Conservation (phyloP, 2,113 vertebrate genomes). For the Lepus europaeus region DNA sequence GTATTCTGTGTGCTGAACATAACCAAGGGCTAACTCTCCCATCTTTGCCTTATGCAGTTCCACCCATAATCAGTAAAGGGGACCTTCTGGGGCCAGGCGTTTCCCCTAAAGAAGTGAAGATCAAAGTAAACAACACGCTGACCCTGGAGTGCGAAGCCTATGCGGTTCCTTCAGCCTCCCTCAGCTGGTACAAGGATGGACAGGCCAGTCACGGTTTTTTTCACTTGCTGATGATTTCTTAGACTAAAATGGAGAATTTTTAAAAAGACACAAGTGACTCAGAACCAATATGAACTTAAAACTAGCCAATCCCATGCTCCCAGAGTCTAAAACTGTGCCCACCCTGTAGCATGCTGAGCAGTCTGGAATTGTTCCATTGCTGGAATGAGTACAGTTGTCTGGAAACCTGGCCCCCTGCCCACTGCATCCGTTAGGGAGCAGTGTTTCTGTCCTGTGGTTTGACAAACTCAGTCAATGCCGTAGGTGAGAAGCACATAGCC, state of each 20-base stretch:
- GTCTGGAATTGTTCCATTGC: neutral
- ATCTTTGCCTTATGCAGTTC: constrained; percentile 89
- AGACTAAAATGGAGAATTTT: neutral
- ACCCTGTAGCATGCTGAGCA: neutral
- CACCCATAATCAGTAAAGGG: constrained; percentile 95
- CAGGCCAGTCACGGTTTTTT: constrained; percentile 90
- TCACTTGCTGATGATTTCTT: constrained; percentile 50
- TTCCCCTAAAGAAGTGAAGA: constrained; percentile 95
- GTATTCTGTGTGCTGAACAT: neutral
- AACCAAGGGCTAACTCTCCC: neutral
- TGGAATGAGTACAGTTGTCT: neutral
- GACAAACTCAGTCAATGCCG: neutral
- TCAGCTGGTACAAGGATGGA: constrained; percentile 98
- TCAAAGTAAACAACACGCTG: constrained; percentile 95
- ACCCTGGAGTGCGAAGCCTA: constrained; percentile 95
- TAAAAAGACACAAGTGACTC: neutral
- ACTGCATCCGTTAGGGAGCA: neutral
- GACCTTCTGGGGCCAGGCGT: constrained; percentile 90
- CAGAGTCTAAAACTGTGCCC: neutral
- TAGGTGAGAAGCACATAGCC: neutral
- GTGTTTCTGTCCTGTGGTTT: constrained; percentile 21
- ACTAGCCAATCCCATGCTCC: neutral
- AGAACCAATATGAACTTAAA: constrained; percentile 34
- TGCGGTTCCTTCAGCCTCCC: constrained; percentile 91
- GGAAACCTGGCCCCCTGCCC: neutral